These are phyloP conservation scores for Epiblema foenella DNA, from an alignment of 2,888 invertebrate genomes.

Conservation along the genomic window DNA sequence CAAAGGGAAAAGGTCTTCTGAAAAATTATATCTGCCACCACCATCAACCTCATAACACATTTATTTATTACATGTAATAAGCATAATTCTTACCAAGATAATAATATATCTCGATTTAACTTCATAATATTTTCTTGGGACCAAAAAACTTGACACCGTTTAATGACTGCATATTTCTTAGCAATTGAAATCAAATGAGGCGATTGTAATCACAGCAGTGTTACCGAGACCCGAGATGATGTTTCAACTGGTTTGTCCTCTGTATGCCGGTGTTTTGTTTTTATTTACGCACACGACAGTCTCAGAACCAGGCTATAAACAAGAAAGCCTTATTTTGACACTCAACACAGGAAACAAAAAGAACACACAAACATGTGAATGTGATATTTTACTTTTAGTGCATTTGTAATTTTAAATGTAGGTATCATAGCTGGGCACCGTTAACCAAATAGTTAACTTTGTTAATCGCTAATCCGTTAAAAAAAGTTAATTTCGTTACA, in stretches of 20 bases:
- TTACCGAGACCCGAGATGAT: slow-evolving; percentile 11
- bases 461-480: too few relatives aligned
- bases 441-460: too few relatives aligned
- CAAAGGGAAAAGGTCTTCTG: slow-evolving; percentile 32
- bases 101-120: neutral
- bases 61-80: slow-evolving; percentile 3
- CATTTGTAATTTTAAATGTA: slow-evolving; percentile 18
- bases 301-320: slow-evolving; percentile 5
- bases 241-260: slow-evolving; percentile 8
- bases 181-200: slow-evolving; percentile 21
- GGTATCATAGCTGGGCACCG: too few relatives aligned
- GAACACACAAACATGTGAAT: neutral
- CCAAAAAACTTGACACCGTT: neutral
- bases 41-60: slow-evolving; percentile 10
- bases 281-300: slow-evolving; percentile 2
- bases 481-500: too few relatives aligned
- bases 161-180: slow-evolving; percentile 6
- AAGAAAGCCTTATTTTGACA: slow-evolving; percentile 14
- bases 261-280: neutral
- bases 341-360: neutral
- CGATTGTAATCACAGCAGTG: slow-evolving; percentile 19
- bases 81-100: neutral
- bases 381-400: slow-evolving; percentile 10
- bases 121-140: neutral
- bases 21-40: slow-evolving; percentile 20